Evolutionary conservation across 2,113 vertebrate genomes (phyloP), one percentile per base, ranked within the genome.

Genomic region (Pao palembangensis): DNA sequence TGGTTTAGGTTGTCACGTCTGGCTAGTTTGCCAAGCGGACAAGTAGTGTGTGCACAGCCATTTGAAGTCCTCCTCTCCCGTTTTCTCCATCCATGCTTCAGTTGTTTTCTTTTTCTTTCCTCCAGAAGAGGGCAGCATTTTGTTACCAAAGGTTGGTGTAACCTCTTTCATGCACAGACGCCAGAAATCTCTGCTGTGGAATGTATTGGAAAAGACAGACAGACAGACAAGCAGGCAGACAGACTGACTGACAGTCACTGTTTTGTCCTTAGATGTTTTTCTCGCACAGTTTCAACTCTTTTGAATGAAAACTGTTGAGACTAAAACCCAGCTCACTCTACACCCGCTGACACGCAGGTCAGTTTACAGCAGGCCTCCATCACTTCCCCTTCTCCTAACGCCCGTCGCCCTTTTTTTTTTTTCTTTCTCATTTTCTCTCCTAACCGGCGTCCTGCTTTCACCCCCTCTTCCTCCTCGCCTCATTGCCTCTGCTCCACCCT

Each of bases 71-170:
- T 38, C 8, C 34, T 38, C 34, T 38, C 8, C 10, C 34, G 8
- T 38, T 12, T 38, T 38, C 34, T 38, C 34, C 11, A 12, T 38
- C 34, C 34, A 38, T 3, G 34, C 34, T 38, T 8, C 34, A 38
- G 8, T 38, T 38, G 31, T 60, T 49, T 60, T 12, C 19, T 68
- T 69, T 58, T 46, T 52, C 34, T 63, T 19, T 17, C 7, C 28
- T 70, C 84, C 88, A 88, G 81, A 64, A 89, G 88, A 85, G 83
- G 86, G 88, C 85, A 85, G 88, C 86, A 89, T 61, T 65, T 81
- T 75, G 88, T 84, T 77, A 78, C 60, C 58, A 50, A 82, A 76
- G 16, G 7, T 18, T 19, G 17, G 13, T 51, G 44, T n/a, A 66
- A 59, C 23, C 10, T 58, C 21, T 34, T 42, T 55, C 48, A 28